Percentiles rank a stretch among this genome's conserved stretches.
These are phyloP conservation scores for Catharus ustulatus DNA, from an alignment of 2,797 vertebrate genomes.

Conservation along the genomic window DNA sequence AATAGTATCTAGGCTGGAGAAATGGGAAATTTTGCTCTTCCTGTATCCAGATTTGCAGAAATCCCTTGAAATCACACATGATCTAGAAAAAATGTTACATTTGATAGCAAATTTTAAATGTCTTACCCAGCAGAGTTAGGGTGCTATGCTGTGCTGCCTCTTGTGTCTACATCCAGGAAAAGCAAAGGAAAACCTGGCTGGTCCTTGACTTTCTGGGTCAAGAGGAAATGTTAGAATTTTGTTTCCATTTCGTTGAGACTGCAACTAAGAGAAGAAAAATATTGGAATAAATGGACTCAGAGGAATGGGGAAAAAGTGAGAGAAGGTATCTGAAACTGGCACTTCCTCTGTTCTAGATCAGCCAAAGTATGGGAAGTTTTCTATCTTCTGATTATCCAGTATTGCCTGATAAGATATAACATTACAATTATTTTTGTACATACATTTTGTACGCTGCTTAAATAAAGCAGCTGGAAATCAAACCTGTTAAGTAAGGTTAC, in stretches of 20 bases:
- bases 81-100: background rate
- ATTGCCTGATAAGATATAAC: background rate
- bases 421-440: background rate
- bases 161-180: background rate
- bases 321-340: background rate
- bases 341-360: background rate
- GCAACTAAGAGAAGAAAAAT: background rate
- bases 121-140: background rate
- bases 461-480: conserved; percentile 1
- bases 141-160: background rate
- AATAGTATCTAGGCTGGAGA: background rate
- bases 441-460: background rate
- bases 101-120: background rate
- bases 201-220: background rate
- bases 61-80: background rate
- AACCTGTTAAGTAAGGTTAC: background rate
- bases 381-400: background rate
- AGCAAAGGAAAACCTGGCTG: background rate
- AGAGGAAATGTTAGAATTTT: background rate
- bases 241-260: background rate
- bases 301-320: background rate
- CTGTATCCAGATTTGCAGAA: background rate
- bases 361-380: background rate
- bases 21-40: background rate
- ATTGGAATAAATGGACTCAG: background rate